Evolutionary conservation across 2,113 vertebrate genomes (phyloP).

Genomic region (Isurus oxyrinchus): DNA sequence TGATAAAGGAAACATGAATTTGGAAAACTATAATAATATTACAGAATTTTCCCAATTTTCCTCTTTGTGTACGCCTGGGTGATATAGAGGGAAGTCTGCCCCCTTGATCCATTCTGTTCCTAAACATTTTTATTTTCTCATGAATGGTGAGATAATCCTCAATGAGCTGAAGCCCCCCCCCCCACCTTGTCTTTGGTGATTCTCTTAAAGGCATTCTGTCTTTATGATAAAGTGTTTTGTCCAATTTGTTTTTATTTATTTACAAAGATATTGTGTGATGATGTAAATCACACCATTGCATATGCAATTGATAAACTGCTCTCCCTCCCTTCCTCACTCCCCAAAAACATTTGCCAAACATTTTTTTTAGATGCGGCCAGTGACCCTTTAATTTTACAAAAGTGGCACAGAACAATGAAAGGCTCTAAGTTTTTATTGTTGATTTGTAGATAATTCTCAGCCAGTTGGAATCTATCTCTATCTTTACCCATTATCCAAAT

Average conservation of each 20-base stretch:
- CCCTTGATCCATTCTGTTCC: neutral
- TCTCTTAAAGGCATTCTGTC: neutral
- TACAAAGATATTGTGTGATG: neutral
- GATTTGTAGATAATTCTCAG: neutral
- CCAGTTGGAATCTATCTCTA: neutral
- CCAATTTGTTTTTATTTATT: neutral
- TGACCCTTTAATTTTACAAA: neutral
- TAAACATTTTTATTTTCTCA: neutral
- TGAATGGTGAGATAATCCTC: neutral
- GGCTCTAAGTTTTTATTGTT: neutral
- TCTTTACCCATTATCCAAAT: neutral
- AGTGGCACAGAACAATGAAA: neutral
- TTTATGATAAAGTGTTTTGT: neutral
- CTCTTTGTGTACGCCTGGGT: neutral
- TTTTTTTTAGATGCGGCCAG: neutral
- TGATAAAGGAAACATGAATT: neutral
- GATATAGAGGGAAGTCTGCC: neutral
- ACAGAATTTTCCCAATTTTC: neutral
- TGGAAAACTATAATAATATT: neutral
- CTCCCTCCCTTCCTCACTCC: neutral
- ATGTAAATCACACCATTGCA: neutral
- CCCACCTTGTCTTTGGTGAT: neutral
- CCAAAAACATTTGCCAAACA: neutral
- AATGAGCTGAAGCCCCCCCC: neutral
- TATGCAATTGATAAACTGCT: too few relatives aligned